A percentile compares a stretch with the other conserved stretches of the same genome.
Conservation (phyloP, 2,888 invertebrate species). For the Watsonalla binaria region DNA sequence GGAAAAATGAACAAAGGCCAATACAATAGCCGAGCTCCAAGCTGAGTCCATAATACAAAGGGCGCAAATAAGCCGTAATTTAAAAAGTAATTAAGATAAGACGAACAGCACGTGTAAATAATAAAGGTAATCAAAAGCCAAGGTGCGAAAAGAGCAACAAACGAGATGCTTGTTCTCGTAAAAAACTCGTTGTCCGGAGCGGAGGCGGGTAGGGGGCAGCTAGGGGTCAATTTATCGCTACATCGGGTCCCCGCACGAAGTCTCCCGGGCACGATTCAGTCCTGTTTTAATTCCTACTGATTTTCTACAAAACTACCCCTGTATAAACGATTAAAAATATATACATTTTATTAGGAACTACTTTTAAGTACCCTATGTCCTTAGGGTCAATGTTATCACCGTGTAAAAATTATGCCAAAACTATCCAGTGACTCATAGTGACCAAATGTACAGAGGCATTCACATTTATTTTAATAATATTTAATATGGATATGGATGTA, state of each 20-base stretch:
- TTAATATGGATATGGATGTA: too few relatives aligned
- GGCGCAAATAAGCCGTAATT: neutral
- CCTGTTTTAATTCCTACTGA: slow-evolving; percentile 39
- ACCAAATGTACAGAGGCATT: too few relatives aligned
- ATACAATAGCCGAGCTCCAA: neutral
- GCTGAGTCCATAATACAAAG: neutral
- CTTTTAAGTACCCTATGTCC: too few relatives aligned
- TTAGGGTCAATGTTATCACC: too few relatives aligned
- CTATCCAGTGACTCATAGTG: too few relatives aligned
- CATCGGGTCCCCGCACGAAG: slow-evolving; percentile 23
- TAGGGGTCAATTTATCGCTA: slow-evolving; percentile 37
- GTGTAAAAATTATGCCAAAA: too few relatives aligned
- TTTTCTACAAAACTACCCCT: slow-evolving; percentile 24
- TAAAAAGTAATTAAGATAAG: slow-evolving; percentile 2
- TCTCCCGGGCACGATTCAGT: slow-evolving; percentile 30
- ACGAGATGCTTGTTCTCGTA: slow-evolving; percentile 16
- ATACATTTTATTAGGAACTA: too few relatives aligned
- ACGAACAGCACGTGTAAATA: slow-evolving; percentile 2
- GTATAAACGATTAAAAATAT: neutral
- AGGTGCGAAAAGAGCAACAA: slow-evolving; percentile 14
- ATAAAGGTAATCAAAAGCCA: slow-evolving; percentile 3
- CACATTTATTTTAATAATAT: too few relatives aligned
- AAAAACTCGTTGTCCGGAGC: slow-evolving; percentile 12
- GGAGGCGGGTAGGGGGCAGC: slow-evolving; percentile 6
- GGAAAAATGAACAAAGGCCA: too few relatives aligned